Evolutionary conservation across 2,888 invertebrate genomes (phyloP).

Genomic region (Drosophila mettleri): DNA sequence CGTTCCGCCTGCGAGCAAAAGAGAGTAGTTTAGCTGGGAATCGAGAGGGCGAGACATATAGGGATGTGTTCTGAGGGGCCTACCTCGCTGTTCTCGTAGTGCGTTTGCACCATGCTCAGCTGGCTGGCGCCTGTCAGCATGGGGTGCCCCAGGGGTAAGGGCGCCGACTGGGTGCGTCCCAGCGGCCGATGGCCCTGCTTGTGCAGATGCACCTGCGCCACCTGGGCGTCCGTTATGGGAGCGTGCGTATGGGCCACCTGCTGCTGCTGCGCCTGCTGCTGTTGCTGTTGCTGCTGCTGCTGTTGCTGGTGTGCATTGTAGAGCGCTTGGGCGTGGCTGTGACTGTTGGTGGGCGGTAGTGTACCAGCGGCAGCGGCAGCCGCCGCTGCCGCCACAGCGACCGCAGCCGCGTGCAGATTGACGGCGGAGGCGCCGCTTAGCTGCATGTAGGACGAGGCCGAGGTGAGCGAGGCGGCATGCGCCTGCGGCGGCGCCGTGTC

Average conservation of each 20-base stretch:
- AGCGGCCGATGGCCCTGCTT: conserved; percentile 92
- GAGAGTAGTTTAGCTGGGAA: background rate
- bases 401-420: conserved; percentile 52
- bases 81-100: conserved; percentile 85
- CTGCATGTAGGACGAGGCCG: conserved; percentile 71
- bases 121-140: conserved; percentile 87
- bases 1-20: conserved; percentile 85
- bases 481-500: conserved; percentile 84
- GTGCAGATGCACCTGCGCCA: conserved; percentile 89
- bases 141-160: conserved; percentile 95
- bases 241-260: conserved; percentile 25
- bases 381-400: conserved; percentile 60
- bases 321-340: conserved; percentile 57
- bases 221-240: conserved; percentile 89
- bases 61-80: conserved; percentile 41
- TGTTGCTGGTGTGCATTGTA: conserved; percentile 41
- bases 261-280: conserved; percentile 10
- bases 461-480: conserved; percentile 79
- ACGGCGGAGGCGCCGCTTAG: conserved; percentile 42
- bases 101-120: conserved; percentile 84
- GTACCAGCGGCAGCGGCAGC: conserved; percentile 72
- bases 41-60: too few relatives aligned
- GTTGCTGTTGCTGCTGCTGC: conserved; percentile 19
- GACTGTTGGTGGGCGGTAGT: conserved; percentile 83
- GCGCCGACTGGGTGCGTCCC: conserved; percentile 97